These are phyloP conservation scores for Bugula neritina DNA, from an alignment of 2,888 invertebrate species.

Conservation along the genomic window DNA sequence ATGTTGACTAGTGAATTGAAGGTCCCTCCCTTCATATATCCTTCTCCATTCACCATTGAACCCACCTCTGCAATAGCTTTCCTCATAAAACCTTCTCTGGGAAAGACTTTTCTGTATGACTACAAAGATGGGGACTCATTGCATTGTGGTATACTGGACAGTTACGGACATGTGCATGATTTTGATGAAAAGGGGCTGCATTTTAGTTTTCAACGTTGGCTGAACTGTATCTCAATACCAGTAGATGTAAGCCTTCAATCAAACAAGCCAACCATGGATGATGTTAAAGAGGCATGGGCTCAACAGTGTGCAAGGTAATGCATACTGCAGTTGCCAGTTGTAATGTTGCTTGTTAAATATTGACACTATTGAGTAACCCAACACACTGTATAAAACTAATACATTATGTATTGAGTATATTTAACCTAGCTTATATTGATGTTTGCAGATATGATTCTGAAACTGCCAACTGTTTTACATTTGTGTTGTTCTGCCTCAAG, in stretches of 20 bases:
- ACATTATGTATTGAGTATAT: no score
- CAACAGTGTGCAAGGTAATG: no score
- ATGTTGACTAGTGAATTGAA: not conserved
- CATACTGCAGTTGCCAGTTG: no score
- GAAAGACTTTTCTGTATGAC: conserved; percentile 16
- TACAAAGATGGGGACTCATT: conserved; percentile 2
- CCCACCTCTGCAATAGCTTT: not conserved
- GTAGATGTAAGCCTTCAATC: not conserved
- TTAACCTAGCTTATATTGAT: no score
- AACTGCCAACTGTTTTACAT: conserved; percentile 5
- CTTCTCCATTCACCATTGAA: not conserved
- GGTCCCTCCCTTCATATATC: not conserved
- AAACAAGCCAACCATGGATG: no score
- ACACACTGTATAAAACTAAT: no score
- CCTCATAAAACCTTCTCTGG: not conserved
- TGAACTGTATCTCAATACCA: not conserved
- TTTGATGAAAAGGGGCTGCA: conserved; percentile 15
- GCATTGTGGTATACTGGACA: conserved; percentile 2
- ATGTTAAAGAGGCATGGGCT: no score
- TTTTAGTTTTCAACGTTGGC: not conserved
- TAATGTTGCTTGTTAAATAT: no score
- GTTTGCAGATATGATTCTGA: conserved; percentile 11
- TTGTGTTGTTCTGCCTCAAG: conserved; percentile 8
- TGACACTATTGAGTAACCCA: no score
- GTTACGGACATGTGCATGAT: not conserved